Percentiles rank a stretch among this genome's conserved stretches.
Evolutionary conservation across 2,888 invertebrate genomes (phyloP).

Genomic region (Sphaerophoria rueppellii): DNA sequence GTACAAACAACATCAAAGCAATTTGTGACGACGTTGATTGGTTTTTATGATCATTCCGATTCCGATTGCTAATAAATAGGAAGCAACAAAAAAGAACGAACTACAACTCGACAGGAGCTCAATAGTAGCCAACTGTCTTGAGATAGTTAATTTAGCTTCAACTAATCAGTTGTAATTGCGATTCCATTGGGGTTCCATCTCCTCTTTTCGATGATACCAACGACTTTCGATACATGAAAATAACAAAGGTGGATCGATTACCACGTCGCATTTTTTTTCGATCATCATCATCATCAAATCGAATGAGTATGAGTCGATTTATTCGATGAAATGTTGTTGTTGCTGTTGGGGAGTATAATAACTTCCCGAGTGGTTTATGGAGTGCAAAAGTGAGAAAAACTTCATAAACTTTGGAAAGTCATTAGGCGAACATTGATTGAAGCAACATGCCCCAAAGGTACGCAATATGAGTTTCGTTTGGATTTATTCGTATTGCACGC

Average conservation of each 20-base stretch:
- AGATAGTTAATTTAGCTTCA: constrained; percentile 70
- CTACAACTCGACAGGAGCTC: constrained; percentile 40
- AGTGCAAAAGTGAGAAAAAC: constrained; percentile 55
- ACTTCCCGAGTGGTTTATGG: constrained; percentile 40
- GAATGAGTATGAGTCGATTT: constrained; percentile 4
- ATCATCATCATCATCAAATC: constrained; percentile 35
- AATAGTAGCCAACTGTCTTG: constrained; percentile 31
- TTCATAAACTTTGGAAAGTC: constrained; percentile 60
- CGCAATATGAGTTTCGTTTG: constrained; percentile 14
- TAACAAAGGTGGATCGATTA: constrained; percentile 53
- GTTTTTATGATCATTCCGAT: constrained; percentile 73
- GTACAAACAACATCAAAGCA: constrained; percentile 65
- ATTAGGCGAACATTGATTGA: constrained; percentile 42
- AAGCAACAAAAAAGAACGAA: constrained; percentile 29
- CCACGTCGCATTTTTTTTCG: constrained; percentile 56
- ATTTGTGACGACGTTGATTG: constrained; percentile 74
- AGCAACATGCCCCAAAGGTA: constrained; percentile 55
- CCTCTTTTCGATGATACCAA: constrained; percentile 9
- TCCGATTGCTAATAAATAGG: constrained; percentile 59
- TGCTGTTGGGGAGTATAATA: neutral
- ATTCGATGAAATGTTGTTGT: constrained; percentile 3
- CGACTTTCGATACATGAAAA: constrained; percentile 15
- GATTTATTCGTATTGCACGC: constrained; percentile 5
- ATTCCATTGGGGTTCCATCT: constrained; percentile 56
- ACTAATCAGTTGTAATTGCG: constrained; percentile 73